A percentile compares a stretch with the other conserved stretches of the same genome.
Evolutionary conservation across 2,797 vertebrate genomes (phyloP).

Genomic region (Ispidina lecontei): DNA sequence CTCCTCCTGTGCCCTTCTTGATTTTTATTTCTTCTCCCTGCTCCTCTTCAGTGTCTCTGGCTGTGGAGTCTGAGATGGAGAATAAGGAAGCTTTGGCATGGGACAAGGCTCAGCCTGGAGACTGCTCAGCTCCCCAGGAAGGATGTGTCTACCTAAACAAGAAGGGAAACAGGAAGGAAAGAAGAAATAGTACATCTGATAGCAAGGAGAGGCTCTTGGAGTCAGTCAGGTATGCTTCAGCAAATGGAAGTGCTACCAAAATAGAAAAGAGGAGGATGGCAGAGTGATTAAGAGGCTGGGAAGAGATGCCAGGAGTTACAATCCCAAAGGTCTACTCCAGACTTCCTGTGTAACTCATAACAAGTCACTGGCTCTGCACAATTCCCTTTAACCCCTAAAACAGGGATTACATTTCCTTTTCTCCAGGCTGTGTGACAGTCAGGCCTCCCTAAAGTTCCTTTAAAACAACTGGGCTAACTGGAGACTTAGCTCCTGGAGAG

Average conservation of each 20-base stretch:
- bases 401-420: slow-evolving; percentile 33
- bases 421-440: not conserved
- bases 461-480: not conserved
- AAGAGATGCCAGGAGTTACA: slow-evolving; percentile 3
- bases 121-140: slow-evolving; percentile 47
- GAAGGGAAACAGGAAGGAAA: slow-evolving; percentile 52
- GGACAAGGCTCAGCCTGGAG: slow-evolving; percentile 3
- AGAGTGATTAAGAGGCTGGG: not conserved
- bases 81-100: not conserved
- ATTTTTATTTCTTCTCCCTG: not conserved
- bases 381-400: not conserved
- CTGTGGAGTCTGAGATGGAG: not conserved
- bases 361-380: not conserved
- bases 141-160: slow-evolving; percentile 64
- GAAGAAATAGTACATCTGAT: slow-evolving; percentile 37
- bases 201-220: not conserved
- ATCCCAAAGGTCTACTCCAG: slow-evolving; percentile 16
- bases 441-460: not conserved
- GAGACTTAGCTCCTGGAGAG: not conserved
- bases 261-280: slow-evolving; percentile 2
- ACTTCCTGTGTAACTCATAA: slow-evolving; percentile 35
- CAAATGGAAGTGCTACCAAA: not conserved
- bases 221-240: slow-evolving; percentile 31
- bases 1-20: accelerated
- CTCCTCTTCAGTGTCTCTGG: not conserved